Percentiles rank a stretch among this genome's conserved stretches.
These are phyloP conservation scores for Thysanoteuthis rhombus DNA, from an alignment of 2,888 invertebrate genomes.

Conservation along the genomic window DNA sequence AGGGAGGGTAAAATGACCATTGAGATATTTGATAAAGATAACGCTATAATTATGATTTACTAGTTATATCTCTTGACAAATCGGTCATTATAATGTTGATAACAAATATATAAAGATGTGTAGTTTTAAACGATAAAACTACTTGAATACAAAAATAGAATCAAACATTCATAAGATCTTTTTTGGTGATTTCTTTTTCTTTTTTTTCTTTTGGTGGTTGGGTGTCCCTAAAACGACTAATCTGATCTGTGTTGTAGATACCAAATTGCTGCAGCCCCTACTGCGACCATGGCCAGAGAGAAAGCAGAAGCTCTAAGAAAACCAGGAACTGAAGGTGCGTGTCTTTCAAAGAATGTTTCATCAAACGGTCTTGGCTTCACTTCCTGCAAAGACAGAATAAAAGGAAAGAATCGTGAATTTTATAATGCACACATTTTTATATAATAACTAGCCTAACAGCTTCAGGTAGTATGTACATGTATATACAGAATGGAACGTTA, in stretches of 20 bases:
- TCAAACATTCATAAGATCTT: neutral
- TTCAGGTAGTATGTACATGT: too few species aligned
- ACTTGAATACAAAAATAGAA: neutral
- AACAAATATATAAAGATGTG: too few species aligned
- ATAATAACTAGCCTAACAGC: too few species aligned
- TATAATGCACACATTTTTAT: too few species aligned
- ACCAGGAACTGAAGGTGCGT: conserved; percentile 35
- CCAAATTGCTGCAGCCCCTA: neutral
- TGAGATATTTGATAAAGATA: neutral
- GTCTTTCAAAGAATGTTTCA: conserved; percentile 31
- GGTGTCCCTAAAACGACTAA: neutral
- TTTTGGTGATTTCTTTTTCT: neutral
- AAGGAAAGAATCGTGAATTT: too few species aligned
- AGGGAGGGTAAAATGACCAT: neutral
- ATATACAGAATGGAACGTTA: too few species aligned
- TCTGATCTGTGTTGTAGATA: neutral
- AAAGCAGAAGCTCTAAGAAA: conserved; percentile 29
- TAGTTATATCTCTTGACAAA: too few species aligned
- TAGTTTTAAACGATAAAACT: neutral
- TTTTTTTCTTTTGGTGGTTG: too few species aligned
- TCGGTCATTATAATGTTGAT: too few species aligned
- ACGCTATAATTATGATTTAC: too few species aligned
- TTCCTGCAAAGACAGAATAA: conserved; percentile 33
- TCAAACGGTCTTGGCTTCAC: conserved; percentile 33
- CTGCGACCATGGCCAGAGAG: neutral